Evolutionary conservation across 2,113 vertebrate genomes (phyloP).

Genomic region (Rattus norvegicus): GRCr8 NC_086021.1:154577001-154577500

Average conservation of each 20-base stretch:
- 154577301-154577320: neutral
- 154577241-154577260: neutral
- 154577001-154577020: neutral
- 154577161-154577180: neutral
- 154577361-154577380: neutral
- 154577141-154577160: neutral
- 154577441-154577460: neutral
- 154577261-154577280: neutral
- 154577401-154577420: slow-evolving; percentile 33
- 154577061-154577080: neutral
- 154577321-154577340: neutral
- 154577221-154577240: neutral
- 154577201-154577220: neutral
- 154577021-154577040: no score
- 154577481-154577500: neutral
- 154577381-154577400: neutral
- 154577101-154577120: neutral
- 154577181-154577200: neutral
- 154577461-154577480: slow-evolving; percentile 37
- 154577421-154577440: neutral
- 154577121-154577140: neutral
- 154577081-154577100: neutral
- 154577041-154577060: no score
- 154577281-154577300: neutral
- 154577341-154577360: neutral